These are phyloP conservation scores for Poeciliopsis presidionis DNA, from an alignment of 2,797 vertebrate genomes.

Conservation along the genomic window DNA sequence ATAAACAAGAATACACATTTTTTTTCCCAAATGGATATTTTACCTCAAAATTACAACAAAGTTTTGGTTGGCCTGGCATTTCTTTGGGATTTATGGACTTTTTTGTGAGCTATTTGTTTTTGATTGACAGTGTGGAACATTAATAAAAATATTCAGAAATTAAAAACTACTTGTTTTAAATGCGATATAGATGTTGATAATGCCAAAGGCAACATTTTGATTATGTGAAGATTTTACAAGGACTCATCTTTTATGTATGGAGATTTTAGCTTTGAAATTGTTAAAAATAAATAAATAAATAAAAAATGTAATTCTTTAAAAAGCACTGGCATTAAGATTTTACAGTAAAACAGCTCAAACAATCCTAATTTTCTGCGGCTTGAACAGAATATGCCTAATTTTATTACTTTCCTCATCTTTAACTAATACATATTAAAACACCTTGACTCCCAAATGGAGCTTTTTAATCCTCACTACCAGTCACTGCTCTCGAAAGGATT, in stretches of 20 bases:
- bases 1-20: not conserved
- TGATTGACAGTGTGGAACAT: not conserved
- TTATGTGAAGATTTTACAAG: not conserved
- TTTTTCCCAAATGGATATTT: not conserved
- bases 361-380: not conserved
- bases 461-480: slow-evolving; percentile 60
- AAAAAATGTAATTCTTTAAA: not conserved
- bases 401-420: slow-evolving; percentile 46
- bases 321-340: not conserved
- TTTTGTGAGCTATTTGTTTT: not conserved
- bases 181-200: not conserved
- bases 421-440: slow-evolving; percentile 49
- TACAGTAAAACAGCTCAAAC: not conserved
- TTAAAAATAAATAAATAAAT: not conserved
- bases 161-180: not conserved
- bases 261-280: not conserved
- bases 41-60: not conserved
- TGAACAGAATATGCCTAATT: slow-evolving; percentile 28
- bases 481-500: slow-evolving; percentile 61
- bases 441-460: slow-evolving; percentile 40
- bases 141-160: not conserved
- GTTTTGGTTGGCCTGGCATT: not conserved
- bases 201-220: not conserved
- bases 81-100: not conserved
- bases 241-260: not conserved